These are phyloP conservation scores for Hydractinia echinata DNA, from an alignment of 30 jellyfish, hydroid and myxozoan genomes.

Conservation along the genomic window DNA sequence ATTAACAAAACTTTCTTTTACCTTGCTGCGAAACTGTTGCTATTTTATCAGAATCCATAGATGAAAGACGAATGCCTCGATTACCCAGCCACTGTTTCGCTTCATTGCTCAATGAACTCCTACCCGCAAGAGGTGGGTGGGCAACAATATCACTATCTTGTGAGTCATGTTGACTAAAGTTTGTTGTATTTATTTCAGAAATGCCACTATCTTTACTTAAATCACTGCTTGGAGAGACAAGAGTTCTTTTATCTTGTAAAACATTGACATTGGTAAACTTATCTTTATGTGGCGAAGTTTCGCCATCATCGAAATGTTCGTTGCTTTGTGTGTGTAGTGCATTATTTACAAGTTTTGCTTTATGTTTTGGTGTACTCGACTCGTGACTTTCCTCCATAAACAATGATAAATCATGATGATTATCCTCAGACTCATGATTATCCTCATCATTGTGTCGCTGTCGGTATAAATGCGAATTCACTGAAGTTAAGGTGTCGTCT, in stretches of 20 bases:
- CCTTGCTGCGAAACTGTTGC: too few relatives aligned
- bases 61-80: constrained; percentile 38
- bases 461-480: neutral
- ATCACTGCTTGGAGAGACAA: constrained; percentile 18
- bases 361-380: constrained; percentile 39
- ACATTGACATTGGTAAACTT: too few relatives aligned
- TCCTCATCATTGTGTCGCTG: neutral
- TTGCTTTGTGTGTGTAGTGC: too few relatives aligned
- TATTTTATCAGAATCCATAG: neutral
- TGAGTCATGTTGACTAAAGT: neutral
- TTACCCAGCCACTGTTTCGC: constrained; percentile 86
- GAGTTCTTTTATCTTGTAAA: too few relatives aligned
- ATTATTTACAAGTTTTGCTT: neutral
- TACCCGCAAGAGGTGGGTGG: neutral
- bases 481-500: neutral
- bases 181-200: constrained; percentile 48
- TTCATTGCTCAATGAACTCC: constrained; percentile 58
- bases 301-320: too few relatives aligned
- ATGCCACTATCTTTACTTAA: constrained; percentile 89
- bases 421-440: neutral
- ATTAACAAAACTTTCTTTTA: too few relatives aligned
- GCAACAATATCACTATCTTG: constrained; percentile 20
- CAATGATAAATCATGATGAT: neutral
- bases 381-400: constrained; percentile 28
- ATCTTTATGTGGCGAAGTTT: too few relatives aligned